Base-by-base conservation (phyloP, 1,140 invertebrate species). In the Drosophila miranda region DNA sequence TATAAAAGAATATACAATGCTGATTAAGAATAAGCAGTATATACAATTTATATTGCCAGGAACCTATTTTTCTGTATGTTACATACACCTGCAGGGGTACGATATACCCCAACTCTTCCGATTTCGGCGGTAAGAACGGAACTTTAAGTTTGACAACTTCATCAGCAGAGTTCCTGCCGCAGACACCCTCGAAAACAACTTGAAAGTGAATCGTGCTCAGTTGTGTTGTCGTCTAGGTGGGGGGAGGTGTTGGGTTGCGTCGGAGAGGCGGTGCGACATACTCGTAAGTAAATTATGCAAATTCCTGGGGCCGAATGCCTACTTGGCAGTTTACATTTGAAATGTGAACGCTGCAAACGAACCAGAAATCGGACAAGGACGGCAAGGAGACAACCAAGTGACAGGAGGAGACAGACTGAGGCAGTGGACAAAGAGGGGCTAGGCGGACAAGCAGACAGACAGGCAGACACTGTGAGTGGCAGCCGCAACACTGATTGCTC, bases 271-370 rank as follows among this genome's bases (percentile, higher is more conserved):
- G 34, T 11, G 34, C 34, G 34, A 38, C 34, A 38, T 38, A 13
- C 34, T 38, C 59, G 55, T 78, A 75, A 78, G 75, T 78, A 78
- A 78, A 78, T 78, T 78, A 78, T 78, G 75, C 75, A 78, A 75
- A 78, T 78, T 78, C 72, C 66, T 75, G 71, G 64, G 75, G 49
- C 61, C 72, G 54, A 75, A 66, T 71, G 75, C 72, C 75, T 75
- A 77, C 66, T 77, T 77, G 75, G 66, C 75, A 75, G 66, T 78
- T 78, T 78, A 78, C 72, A 66, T 75, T 75, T 66, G 56, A 71
- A 75, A 56, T 63, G 63, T 30, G 42, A 66, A 52, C 55, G 43
- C 28, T 30, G 55, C 41, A 71, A 70, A 57, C 56, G 60, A 77
- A 64, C 28, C 55, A 75, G 71, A 56, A 70, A 63, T 77, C 42